Base-by-base conservation (phyloP, 2,888 invertebrate species). In the Aleiodes alternator region DNA sequence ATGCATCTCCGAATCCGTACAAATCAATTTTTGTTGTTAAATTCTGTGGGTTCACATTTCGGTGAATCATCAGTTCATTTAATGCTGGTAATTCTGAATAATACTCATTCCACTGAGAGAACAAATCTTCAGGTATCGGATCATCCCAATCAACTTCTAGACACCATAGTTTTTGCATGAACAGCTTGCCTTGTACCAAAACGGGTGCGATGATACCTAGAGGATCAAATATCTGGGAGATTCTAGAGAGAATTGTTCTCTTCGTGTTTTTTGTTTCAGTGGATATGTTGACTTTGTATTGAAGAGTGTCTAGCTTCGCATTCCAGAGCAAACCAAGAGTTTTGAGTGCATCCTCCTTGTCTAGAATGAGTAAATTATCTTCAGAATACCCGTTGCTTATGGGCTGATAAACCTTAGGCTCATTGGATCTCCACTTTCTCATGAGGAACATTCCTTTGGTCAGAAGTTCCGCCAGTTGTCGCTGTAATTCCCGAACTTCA, bases 241-340 rank as follows among this genome's bases (percentile, higher is more conserved):
- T 79, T 43, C 56, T 69, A 0, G 76, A 79, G 8, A 79, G 51
- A 3, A 75, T 66, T 34, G 50, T 23, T 3, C 76, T 31, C 38
- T 79, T 79, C 8, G 3, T 7, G 38, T 38, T 38, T 38, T 38
- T 38, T 38, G 38, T 38, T 38, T 8, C 38, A 38, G 5, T 38
- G 5, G 38, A 38, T 0, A 38, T 38, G 38, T 38, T 38, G 11
- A 80, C 70, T 8, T 51, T 61, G 50, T 79, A 78, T n/a, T 75
- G 66, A 53, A 75, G 38, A 1, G 31, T 51, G 50, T 80, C 77
- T 11, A 68, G 31, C 0, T 56, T 59, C 4, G 76, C 43, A 43
- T 80, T 71, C 79, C 76, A 78, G 3, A 79, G 69, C 9, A 80
- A 66, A 0, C 76, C 76, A 3, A 79, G 31, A 1, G 73, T 76